Evolutionary conservation across 2,888 invertebrate species (phyloP).

Genomic region (Girardia tigrina): DNA sequence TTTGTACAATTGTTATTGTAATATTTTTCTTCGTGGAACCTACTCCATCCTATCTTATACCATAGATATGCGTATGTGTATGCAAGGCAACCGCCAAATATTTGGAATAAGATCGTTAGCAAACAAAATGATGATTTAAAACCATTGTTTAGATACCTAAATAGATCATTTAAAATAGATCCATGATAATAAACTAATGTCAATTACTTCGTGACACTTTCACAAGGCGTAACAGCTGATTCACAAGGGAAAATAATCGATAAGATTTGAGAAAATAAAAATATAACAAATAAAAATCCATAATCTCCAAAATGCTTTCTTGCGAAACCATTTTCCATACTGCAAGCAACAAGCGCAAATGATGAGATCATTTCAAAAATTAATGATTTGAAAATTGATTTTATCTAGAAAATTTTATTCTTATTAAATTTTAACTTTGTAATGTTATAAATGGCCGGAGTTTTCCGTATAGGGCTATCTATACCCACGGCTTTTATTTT

Average conservation of each 20-base stretch:
- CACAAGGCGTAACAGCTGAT: background rate
- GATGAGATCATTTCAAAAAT: background rate
- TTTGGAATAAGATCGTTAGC: background rate
- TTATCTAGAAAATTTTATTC: background rate
- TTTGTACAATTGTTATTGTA: background rate
- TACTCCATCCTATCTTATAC: background rate
- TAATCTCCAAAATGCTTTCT: background rate
- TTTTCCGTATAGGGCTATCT: too few species aligned
- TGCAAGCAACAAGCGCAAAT: background rate
- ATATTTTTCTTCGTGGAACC: background rate
- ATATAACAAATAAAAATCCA: conserved; percentile 1
- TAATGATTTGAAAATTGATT: background rate
- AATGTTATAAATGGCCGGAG: too few species aligned
- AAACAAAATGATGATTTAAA: background rate
- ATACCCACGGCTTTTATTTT: too few species aligned
- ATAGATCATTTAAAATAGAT: background rate
- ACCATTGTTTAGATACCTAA: background rate
- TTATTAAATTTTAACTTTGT: too few species aligned
- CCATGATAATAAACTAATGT: background rate
- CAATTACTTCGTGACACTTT: background rate
- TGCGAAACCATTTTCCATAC: background rate
- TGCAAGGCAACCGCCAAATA: background rate
- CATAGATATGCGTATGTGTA: background rate
- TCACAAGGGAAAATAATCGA: background rate
- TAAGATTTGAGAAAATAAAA: background rate